Conservation (phyloP, 2,888 invertebrate species). For the Lithophane leautieri region DNA sequence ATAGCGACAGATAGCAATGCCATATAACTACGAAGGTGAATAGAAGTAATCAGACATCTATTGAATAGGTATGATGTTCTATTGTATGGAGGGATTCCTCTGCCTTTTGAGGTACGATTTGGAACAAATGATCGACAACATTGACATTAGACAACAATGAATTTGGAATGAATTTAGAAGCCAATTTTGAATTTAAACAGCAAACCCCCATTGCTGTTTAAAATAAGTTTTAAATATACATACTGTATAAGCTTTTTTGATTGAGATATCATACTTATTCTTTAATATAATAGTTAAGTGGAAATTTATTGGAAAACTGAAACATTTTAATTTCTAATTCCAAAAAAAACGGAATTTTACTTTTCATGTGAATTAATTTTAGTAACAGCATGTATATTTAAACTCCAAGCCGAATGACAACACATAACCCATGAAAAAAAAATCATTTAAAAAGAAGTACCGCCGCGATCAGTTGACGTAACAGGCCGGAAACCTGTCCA, state of each 20-base stretch:
- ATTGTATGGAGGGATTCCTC: conserved; percentile 21
- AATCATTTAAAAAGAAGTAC: conserved; percentile 77
- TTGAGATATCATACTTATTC: not conserved
- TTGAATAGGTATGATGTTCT: conserved; percentile 19
- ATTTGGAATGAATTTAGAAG: conserved; percentile 59
- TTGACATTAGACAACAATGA: conserved; percentile 39
- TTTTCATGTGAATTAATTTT: not conserved
- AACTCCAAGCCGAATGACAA: conserved; percentile 52
- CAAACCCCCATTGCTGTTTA: conserved; percentile 32
- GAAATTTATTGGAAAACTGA: not conserved
- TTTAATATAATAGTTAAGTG: not conserved
- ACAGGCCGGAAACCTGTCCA: conserved; percentile 86
- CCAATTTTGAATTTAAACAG: conserved; percentile 41
- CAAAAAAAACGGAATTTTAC: not conserved
- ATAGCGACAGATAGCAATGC: not conserved
- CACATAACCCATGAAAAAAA: conserved; percentile 60
- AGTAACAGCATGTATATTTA: conserved; percentile 47
- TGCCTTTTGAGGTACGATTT: conserved; percentile 28
- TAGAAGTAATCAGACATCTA: conserved; percentile 4
- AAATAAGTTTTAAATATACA: conserved; percentile 41
- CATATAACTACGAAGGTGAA: not conserved
- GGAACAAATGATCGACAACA: conserved; percentile 32
- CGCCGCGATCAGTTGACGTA: conserved; percentile 82
- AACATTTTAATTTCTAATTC: not conserved
- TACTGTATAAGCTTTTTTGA: not conserved